These are phyloP conservation scores for Aegithalos caudatus DNA, from an alignment of 2,113 vertebrate genomes.

Conservation along the genomic window DNA sequence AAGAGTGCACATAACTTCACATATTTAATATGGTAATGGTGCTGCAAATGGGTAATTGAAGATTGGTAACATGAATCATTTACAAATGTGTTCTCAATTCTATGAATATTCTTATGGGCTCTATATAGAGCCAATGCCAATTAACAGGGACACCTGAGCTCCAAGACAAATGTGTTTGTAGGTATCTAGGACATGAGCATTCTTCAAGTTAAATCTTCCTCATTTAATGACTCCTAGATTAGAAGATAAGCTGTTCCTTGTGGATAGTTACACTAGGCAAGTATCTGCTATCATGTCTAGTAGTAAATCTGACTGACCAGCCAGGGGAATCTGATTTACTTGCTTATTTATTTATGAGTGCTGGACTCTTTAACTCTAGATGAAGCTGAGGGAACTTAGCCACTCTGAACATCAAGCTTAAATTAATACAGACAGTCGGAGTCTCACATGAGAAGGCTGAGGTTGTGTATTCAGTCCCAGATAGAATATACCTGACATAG, in stretches of 20 bases:
- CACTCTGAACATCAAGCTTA: neutral
- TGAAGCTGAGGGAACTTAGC: neutral
- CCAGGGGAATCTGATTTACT: neutral
- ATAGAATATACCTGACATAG: neutral
- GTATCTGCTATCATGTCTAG: neutral
- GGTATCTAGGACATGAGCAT: neutral
- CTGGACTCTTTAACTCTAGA: neutral
- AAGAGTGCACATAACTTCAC: neutral
- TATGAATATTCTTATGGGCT: slow-evolving; percentile 16
- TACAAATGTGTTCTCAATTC: neutral
- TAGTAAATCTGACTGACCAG: neutral
- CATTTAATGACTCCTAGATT: neutral
- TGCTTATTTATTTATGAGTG: neutral
- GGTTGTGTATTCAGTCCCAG: neutral
- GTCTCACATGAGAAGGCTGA: neutral
- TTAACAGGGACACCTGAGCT: slow-evolving; percentile 1
- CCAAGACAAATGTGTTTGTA: neutral
- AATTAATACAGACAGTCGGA: neutral
- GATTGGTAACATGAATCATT: slow-evolving; percentile 22
- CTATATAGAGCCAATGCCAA: neutral
- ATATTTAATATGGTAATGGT: slow-evolving; percentile 24
- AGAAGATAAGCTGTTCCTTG: neutral
- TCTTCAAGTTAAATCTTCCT: neutral
- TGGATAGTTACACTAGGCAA: neutral
- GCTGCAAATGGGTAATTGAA: slow-evolving; percentile 25